These are phyloP conservation scores for Clostera curtula DNA, from an alignment of 2,888 invertebrate species.

Conservation along the genomic window DNA sequence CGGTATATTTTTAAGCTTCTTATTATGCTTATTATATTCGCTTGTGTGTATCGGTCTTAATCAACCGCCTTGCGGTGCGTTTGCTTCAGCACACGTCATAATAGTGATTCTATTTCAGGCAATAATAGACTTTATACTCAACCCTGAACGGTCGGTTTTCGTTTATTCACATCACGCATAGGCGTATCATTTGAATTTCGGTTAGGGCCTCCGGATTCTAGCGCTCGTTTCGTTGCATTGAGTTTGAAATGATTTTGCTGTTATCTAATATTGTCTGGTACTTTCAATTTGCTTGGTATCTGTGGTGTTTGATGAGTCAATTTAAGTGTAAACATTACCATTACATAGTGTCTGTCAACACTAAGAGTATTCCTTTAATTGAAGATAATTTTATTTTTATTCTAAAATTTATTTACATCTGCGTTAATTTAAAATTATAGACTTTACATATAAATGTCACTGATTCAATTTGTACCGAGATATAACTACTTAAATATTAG, in stretches of 20 bases:
- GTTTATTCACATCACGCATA: slow-evolving; percentile 11
- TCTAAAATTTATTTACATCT: no score
- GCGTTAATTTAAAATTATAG: no score
- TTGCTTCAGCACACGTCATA: slow-evolving; percentile 22
- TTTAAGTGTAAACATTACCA: slow-evolving; percentile 18
- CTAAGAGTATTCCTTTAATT: slow-evolving; percentile 3
- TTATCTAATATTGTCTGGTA: slow-evolving; percentile 23
- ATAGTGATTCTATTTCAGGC: slow-evolving; percentile 11
- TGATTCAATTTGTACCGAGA: no score
- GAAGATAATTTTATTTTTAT: no score
- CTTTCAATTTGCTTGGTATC: slow-evolving; percentile 24
- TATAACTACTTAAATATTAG: no score
- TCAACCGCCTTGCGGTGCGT: slow-evolving; percentile 27
- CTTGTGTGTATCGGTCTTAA: no score
- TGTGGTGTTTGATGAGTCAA: slow-evolving; percentile 16
- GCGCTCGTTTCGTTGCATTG: slow-evolving; percentile 21
- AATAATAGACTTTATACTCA: slow-evolving; percentile 28
- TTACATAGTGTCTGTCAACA: slow-evolving; percentile 2
- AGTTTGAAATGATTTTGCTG: slow-evolving; percentile 21
- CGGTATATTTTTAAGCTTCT: no score
- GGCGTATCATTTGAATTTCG: slow-evolving; percentile 26
- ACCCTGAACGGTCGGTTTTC: slow-evolving; percentile 14
- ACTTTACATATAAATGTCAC: no score
- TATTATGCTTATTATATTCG: no score
- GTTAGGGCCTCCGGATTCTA: slow-evolving; percentile 20